Evolutionary conservation across 2,113 vertebrate genomes (phyloP).

Genomic region (Eudorcas thomsonii): DNA sequence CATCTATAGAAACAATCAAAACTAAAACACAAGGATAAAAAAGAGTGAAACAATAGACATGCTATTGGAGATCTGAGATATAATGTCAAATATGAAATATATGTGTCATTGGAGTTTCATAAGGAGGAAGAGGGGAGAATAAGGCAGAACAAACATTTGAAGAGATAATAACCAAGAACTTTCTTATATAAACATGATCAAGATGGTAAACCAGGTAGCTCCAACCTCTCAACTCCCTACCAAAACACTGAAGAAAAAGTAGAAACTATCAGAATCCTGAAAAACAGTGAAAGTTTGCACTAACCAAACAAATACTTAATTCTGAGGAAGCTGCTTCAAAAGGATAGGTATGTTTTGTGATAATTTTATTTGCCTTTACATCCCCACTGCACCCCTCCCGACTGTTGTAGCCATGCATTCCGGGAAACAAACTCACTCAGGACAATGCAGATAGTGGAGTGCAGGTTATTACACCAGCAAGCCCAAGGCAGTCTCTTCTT

Average conservation of each 20-base stretch:
- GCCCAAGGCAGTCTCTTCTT: no score
- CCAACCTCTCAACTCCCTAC: neutral
- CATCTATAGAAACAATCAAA: neutral
- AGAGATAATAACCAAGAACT: neutral
- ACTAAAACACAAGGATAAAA: neutral
- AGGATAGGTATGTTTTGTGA: neutral
- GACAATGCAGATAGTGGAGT: no score
- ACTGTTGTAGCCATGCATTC: no score
- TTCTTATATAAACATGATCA: neutral
- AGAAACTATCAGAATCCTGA: neutral
- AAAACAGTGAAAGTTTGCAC: neutral
- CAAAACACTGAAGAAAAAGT: neutral
- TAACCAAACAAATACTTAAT: neutral
- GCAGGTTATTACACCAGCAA: no score
- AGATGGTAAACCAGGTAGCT: neutral
- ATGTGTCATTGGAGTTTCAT: neutral
- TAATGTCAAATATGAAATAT: neutral
- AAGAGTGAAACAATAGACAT: neutral
- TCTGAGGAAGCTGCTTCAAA: neutral
- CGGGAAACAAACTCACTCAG: no score
- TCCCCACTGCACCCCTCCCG: neutral
- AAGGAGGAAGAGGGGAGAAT: rapidly evolving
- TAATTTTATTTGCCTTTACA: neutral
- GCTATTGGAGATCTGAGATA: neutral
- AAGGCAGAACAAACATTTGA: neutral